A percentile compares a stretch with the other conserved stretches of the same genome.
These are phyloP conservation scores for Ornithoptera alexandrae DNA, from an alignment of 2,888 invertebrate genomes.

Conservation along the genomic window DNA sequence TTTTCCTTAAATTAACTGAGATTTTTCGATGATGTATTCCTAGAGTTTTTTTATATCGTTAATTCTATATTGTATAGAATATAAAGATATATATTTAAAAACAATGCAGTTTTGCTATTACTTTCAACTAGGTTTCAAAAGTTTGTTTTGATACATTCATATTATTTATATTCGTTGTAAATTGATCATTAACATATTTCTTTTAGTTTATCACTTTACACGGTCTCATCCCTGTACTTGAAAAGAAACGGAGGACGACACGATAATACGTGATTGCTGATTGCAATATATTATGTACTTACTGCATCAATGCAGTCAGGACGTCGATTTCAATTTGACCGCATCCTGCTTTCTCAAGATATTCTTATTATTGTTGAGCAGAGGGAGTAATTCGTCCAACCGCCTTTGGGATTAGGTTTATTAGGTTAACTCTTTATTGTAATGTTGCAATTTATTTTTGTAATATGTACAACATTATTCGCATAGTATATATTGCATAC, in stretches of 20 bases:
- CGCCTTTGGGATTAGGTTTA: conserved; percentile 34
- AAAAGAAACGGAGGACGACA: conserved; percentile 63
- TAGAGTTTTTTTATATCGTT: background rate
- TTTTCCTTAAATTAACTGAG: background rate
- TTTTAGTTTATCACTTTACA: conserved; percentile 4
- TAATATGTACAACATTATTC: background rate
- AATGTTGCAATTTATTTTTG: background rate
- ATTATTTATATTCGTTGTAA: background rate
- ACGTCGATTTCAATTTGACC: conserved; percentile 75
- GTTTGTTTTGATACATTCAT: background rate
- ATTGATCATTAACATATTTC: background rate
- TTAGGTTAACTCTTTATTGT: conserved; percentile 25
- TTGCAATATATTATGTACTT: conserved; percentile 70
- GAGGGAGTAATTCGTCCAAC: conserved; percentile 45
- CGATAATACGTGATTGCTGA: conserved; percentile 66
- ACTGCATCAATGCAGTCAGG: conserved; percentile 61
- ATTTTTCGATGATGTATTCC: background rate
- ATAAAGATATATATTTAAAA: background rate
- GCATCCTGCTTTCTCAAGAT: conserved; percentile 74
- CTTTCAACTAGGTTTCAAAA: background rate
- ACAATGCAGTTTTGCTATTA: background rate
- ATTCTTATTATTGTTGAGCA: conserved; percentile 54
- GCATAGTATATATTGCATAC: background rate
- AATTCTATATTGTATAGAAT: background rate
- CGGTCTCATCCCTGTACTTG: conserved; percentile 43